Conservation (phyloP, 1,140 invertebrate species). For the Leptoteleia sp. region DNA sequence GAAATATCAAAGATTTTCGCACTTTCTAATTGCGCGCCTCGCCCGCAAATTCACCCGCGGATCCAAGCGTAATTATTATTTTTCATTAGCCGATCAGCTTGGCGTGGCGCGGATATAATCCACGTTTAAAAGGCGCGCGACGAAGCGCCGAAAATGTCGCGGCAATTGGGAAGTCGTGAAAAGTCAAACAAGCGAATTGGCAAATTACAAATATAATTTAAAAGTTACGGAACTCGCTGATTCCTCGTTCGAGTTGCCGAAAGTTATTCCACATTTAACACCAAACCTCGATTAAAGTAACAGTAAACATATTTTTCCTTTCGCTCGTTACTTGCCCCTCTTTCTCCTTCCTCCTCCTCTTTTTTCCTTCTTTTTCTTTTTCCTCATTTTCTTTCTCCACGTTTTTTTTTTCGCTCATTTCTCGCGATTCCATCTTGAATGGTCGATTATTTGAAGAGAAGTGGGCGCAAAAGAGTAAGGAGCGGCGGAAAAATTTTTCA, state of each 20-base stretch:
- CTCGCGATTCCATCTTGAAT: constrained; percentile 40
- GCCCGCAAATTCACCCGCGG: constrained; percentile 3
- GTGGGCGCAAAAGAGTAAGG: constrained; percentile 30
- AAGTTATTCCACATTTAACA: constrained; percentile 4
- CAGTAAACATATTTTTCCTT: constrained; percentile 29
- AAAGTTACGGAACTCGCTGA: neutral
- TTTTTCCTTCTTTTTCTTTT: too few species aligned
- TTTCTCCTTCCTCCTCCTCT: too few species aligned
- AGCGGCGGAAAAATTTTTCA: constrained; percentile 72
- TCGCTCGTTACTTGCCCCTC: neutral
- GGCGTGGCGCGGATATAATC: too few species aligned
- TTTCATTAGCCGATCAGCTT: neutral
- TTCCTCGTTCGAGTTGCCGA: neutral
- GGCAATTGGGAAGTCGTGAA: neutral
- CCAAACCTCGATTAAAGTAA: constrained; percentile 33
- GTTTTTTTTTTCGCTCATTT: constrained; percentile 20
- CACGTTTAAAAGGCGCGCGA: too few species aligned
- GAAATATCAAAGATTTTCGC: constrained; percentile 17
- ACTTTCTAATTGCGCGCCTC: too few species aligned
- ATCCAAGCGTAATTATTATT: neutral
- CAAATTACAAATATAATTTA: neutral
- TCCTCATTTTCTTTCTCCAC: too few species aligned
- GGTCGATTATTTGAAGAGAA: constrained; percentile 64
- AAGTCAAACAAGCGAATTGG: neutral
- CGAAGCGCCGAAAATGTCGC: too few species aligned